Evolutionary conservation across 2,888 invertebrate genomes (phyloP), one percentile per base, ranked within the genome.

Genomic region (Orthosia gracilis): DNA sequence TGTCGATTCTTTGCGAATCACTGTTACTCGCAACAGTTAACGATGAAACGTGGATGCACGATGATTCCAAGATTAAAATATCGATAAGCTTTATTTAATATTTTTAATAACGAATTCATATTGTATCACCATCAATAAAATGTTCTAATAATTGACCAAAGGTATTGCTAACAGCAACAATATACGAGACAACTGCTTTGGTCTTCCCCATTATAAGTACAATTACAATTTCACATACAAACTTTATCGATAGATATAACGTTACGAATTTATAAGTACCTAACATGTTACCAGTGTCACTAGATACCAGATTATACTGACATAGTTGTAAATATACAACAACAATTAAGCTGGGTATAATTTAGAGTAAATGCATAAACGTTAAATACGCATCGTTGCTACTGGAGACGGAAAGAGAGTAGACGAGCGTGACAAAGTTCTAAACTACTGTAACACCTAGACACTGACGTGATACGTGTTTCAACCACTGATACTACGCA

Each of bases 131-230:
- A 89, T 91, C 88, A 93, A 92, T 94, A 92, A 93, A 95, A 94
- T 93, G 92, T 83, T 92, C 95, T 96, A 96, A 93, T 96, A 96
- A 96, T 96, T 96, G 96, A 96, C 96, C 95, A 96, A 96, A 96
- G 93, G 88, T 95, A 94, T 95, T 94, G 95, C 95, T 94, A 95
- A 91, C 91, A 93, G 94, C 95, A 94, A 95, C 92, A 92, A 92
- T 92, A 92, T 82, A 92, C 86, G 91, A 91, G 91, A 94, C 90
- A 92, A 94, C 91, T 89, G 92, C 95, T 95, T 95, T 94, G 95
- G 95, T 94, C 95, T 94, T 91, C 94, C 91, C 92, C 92, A 90
- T 92, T 90, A 92, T 93, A 94, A 94, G 94, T 94, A 95, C 94
- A 92, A 90, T 91, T 87, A 40, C 40, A 90, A 89, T 90, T 91